Percentiles rank a stretch among this genome's conserved stretches.
Evolutionary conservation across 2,113 vertebrate species (phyloP).

Genomic region (Sphyrna mokarran): DNA sequence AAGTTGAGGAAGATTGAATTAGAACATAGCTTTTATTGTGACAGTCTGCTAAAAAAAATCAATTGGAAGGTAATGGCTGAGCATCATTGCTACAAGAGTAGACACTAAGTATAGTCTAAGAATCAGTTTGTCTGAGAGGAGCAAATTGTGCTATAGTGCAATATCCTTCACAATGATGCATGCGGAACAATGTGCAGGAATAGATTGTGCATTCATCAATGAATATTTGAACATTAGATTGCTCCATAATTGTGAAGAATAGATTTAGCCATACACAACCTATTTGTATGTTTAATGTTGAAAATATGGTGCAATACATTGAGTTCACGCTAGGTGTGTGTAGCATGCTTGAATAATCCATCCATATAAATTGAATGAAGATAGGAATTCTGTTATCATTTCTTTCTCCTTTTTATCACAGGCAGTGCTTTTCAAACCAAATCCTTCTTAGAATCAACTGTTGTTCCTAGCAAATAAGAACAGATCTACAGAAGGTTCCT

Average conservation of each 20-base stretch:
- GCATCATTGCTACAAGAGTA: not conserved
- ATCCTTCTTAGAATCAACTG: not conserved
- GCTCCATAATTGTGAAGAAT: not conserved
- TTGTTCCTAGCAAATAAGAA: conserved; percentile 10
- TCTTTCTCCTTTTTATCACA: not conserved
- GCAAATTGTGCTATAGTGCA: not conserved
- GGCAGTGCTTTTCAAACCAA: not conserved
- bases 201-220: not conserved
- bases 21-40: not conserved
- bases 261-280: not conserved
- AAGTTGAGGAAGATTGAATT: not conserved
- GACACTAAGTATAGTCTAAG: not conserved
- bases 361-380: not conserved
- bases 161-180: not conserved
- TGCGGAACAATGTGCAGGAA: not conserved
- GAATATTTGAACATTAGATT: not conserved
- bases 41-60: not conserved
- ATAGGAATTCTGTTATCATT: not conserved
- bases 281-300: not conserved
- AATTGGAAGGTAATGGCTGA: not conserved
- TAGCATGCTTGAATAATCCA: not conserved
- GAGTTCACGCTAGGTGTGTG: not conserved
- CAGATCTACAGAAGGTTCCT: not conserved
- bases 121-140: not conserved
- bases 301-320: not conserved